Conservation (phyloP, 2,113 vertebrate species). For the Alligator sinensis region DNA sequence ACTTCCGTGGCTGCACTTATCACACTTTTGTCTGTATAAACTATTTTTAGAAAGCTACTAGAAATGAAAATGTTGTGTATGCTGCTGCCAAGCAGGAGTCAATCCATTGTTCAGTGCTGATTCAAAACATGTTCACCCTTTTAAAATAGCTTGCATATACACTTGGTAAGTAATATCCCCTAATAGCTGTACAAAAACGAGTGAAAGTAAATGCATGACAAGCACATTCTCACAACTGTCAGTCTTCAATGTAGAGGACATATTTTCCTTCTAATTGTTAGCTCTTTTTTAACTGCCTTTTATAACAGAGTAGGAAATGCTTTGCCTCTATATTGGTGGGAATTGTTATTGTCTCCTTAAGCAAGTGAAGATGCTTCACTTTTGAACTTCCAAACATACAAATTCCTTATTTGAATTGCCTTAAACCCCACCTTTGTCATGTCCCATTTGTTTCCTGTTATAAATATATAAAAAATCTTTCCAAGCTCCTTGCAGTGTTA, state of each 20-base stretch:
- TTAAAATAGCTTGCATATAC: neutral
- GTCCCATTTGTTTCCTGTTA: too few species aligned
- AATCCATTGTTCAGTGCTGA: neutral
- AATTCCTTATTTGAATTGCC: too few species aligned
- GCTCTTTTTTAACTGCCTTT: neutral
- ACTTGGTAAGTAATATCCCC: neutral
- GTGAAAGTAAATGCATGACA: neutral
- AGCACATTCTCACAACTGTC: neutral
- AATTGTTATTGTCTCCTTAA: neutral
- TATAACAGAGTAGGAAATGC: neutral
- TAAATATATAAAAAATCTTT: neutral
- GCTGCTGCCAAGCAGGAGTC: neutral
- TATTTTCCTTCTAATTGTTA: neutral
- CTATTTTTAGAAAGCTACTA: neutral
- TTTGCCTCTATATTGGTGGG: neutral
- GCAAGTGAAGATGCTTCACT: too few species aligned
- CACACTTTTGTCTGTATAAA: neutral
- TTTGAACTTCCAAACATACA: too few species aligned
- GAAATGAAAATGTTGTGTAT: neutral
- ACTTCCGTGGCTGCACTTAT: neutral
- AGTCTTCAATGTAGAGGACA: neutral
- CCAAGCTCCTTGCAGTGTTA: neutral
- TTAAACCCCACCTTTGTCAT: too few species aligned
- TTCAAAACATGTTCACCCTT: neutral
- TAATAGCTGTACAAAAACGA: neutral